Evolutionary conservation across 2,113 vertebrate species (phyloP).

Genomic region (Stigmatopora argus): DNA sequence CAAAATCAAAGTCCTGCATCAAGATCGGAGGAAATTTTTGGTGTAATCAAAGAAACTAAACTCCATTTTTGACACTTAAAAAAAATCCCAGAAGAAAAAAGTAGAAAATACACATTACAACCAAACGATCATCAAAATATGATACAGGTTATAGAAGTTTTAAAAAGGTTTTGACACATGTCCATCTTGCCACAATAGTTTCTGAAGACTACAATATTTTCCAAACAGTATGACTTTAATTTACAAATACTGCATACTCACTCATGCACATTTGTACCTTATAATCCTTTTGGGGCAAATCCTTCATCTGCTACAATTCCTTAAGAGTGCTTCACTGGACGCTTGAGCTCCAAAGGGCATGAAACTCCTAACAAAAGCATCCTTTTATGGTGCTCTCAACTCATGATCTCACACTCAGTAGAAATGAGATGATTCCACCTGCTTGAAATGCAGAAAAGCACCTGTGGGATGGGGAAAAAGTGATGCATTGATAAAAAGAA

Average conservation of each 20-base stretch:
- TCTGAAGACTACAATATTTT: neutral
- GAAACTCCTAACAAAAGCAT: slow-evolving; percentile 29
- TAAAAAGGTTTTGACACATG: no score
- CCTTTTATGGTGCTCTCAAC: slow-evolving; percentile 43
- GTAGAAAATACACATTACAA: no score
- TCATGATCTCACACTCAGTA: slow-evolving; percentile 15
- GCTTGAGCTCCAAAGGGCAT: slow-evolving; percentile 16
- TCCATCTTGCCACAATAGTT: no score
- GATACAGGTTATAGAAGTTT: no score
- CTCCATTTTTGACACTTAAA: no score
- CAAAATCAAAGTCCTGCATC: no score
- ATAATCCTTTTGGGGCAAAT: slow-evolving; percentile 1
- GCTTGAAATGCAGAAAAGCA: neutral
- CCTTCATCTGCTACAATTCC: slow-evolving; percentile 23
- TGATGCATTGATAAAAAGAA: neutral
- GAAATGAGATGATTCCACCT: slow-evolving; percentile 31
- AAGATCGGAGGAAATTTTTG: no score
- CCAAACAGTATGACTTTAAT: neutral
- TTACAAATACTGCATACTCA: slow-evolving; percentile 19
- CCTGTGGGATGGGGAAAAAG: neutral
- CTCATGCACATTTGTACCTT: slow-evolving; percentile 23
- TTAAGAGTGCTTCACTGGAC: slow-evolving; percentile 22
- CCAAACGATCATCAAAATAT: no score
- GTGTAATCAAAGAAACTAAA: no score
- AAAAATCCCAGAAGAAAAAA: no score